phyloP scores from a whole-genome alignment of 2,113 vertebrate genomes.

The Lycaon pictus region DNA sequence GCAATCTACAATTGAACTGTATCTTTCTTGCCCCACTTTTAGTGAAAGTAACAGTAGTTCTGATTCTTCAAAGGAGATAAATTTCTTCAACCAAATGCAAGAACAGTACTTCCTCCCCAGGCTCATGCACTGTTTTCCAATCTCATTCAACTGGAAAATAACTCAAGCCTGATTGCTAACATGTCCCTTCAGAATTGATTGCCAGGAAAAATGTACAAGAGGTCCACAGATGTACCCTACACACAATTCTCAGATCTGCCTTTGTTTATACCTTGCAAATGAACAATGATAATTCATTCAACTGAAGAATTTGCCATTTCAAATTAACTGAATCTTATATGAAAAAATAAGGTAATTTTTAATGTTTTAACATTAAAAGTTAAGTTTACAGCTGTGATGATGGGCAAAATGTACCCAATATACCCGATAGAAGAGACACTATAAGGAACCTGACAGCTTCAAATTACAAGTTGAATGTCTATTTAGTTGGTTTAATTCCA shows the following conservation, averaged over 20 bases:
- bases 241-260: not conserved
- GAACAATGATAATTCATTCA: not conserved
- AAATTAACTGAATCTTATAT: not conserved
- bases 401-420: not conserved
- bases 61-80: not conserved
- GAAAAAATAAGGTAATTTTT: slow-evolving; percentile 3
- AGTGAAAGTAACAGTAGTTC: not conserved
- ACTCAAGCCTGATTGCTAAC: not conserved
- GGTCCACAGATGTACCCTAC: not conserved
- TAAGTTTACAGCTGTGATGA: slow-evolving; percentile 18
- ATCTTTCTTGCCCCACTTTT: not conserved
- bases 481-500: not conserved
- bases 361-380: not conserved
- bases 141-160: not conserved
- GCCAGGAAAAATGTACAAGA: not conserved
- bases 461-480: not conserved
- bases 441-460: not conserved
- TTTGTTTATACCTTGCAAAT: not conserved
- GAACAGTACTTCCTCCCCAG: not conserved
- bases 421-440: not conserved
- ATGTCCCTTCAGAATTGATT: not conserved
- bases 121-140: not conserved
- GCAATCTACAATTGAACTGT: not conserved
- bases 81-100: not conserved
- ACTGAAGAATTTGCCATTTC: slow-evolving; percentile 24